These are phyloP conservation scores for Pseudachorutes palmiensis DNA, from an alignment of 1,140 invertebrate genomes.

Conservation along the genomic window DNA sequence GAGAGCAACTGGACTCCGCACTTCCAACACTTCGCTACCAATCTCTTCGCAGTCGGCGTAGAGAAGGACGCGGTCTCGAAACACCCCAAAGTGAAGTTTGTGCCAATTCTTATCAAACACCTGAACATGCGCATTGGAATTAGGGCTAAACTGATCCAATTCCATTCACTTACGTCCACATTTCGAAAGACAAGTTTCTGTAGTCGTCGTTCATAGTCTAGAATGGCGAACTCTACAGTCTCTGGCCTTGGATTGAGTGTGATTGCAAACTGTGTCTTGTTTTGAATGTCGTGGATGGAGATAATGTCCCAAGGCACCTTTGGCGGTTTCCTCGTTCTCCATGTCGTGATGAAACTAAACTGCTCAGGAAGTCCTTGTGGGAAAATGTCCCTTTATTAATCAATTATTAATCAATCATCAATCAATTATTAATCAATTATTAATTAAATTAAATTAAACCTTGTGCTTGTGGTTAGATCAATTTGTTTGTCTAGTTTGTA, in stretches of 20 bases:
- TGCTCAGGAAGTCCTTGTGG: conserved; percentile 59
- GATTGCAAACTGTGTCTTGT: conserved; percentile 57
- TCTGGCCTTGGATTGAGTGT: conserved; percentile 56
- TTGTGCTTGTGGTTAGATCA: conserved; percentile 59
- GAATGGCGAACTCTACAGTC: conserved; percentile 55
- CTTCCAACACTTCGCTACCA: conserved; percentile 46
- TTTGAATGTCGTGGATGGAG: conserved; percentile 52
- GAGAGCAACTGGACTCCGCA: conserved; percentile 53
- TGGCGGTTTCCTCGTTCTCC: conserved; percentile 52
- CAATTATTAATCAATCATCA: background rate
- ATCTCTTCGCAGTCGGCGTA: conserved; percentile 60
- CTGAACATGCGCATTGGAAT: too few species aligned
- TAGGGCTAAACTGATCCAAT: too few species aligned
- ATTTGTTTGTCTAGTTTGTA: conserved; percentile 62
- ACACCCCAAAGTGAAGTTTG: conserved; percentile 67
- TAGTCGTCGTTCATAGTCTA: conserved; percentile 50
- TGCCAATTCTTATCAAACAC: conserved; percentile 71
- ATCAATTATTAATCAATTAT: background rate
- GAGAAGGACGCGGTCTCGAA: conserved; percentile 54
- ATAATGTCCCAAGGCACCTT: conserved; percentile 62
- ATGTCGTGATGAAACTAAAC: conserved; percentile 62
- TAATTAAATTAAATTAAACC: conserved; percentile 40
- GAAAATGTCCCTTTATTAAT: conserved; percentile 49
- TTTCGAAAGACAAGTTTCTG: conserved; percentile 54
- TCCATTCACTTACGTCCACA: conserved; percentile 48